Base-by-base conservation (phyloP, 2,113 vertebrate species). In the Hemiscyllium ocellatum region DNA sequence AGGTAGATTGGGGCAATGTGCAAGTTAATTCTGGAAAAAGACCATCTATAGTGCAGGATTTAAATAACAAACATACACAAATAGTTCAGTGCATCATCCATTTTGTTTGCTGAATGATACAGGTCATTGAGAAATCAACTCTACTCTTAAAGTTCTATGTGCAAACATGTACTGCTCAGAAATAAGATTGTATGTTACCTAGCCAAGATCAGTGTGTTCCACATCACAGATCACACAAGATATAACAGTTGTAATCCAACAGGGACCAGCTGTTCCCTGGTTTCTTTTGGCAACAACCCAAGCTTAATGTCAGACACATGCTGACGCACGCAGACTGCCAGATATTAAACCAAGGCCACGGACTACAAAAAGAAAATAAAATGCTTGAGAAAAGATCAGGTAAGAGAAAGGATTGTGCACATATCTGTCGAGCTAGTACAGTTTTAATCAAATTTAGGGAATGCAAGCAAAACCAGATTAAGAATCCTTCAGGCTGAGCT, bases 171-270 rank as follows among this genome's bases (percentile, higher is more conserved):
- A 66, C 89, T 7, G 7, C 56, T 66, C 61, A 29, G 47, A 90
- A 90, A 91, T 61, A 20, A 66, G 89, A 33, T 19, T 66, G 89
- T 33, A 91, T 33, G 17, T 72, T 69, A 70, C 22, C 68, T 70
- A 70, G 22, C 42, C 26, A 70, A 29, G 68, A 50, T 72, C 69
- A 72, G 42, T 50, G 94, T 22, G 37, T 72, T 72, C 52, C 42
- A 95, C 47, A 95, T 95, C 42, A 95, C 22, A 95, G 94, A 72
- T 94, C 65, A 95, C 69, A 72, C 12, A 72, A 95, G 94, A 95
- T 52, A 95, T 4, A 69, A 72, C 42, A 72, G 13, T n/a, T 94
- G 65, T 94, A 42, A 70, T 72, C 68, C 94, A 95, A 95, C 37
- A 52, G 22, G 33, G 66, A 47, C 91, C 91, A 94, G 91, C 65